phyloP scores from a whole-genome alignment of 1,140 invertebrate species.

The Drosophila repleta region DNA sequence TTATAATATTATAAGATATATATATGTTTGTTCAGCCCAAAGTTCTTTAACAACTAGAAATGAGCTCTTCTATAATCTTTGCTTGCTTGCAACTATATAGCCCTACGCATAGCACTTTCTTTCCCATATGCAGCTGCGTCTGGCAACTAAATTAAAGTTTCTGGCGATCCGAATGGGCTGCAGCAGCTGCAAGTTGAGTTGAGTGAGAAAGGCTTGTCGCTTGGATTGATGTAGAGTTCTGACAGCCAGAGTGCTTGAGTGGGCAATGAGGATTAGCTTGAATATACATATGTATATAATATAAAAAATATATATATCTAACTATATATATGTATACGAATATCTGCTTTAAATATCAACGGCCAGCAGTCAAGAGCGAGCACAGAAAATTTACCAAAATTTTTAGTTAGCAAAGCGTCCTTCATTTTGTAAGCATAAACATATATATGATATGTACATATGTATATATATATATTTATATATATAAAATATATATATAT shows the following conservation, averaged over 20 bases:
- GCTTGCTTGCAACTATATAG: not conserved
- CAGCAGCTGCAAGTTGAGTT: conserved; percentile 1
- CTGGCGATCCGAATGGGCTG: not conserved
- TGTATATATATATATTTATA: not conserved
- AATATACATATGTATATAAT: not conserved
- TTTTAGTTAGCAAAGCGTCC: conserved; percentile 20
- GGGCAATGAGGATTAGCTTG: too few relatives aligned
- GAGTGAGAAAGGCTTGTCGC: conserved; percentile 8
- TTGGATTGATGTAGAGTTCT: conserved; percentile 1
- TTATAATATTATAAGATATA: too few relatives aligned
- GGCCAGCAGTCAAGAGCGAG: not conserved
- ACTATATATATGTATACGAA: too few relatives aligned
- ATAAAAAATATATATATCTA: too few relatives aligned
- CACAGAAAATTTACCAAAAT: conserved; percentile 14
- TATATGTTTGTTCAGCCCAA: too few relatives aligned
- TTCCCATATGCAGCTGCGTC: too few relatives aligned
- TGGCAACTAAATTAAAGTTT: too few relatives aligned
- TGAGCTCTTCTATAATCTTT: not conserved
- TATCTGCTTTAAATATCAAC: not conserved
- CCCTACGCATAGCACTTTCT: too few relatives aligned
- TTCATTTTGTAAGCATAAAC: conserved; percentile 37
- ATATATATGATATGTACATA: conserved; percentile 2
- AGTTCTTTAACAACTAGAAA: too few relatives aligned
- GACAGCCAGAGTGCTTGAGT: not conserved
- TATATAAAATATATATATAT: not conserved